Evolutionary conservation across 2,113 vertebrate genomes (phyloP).

Genomic region (Rhinoptilus africanus): DNA sequence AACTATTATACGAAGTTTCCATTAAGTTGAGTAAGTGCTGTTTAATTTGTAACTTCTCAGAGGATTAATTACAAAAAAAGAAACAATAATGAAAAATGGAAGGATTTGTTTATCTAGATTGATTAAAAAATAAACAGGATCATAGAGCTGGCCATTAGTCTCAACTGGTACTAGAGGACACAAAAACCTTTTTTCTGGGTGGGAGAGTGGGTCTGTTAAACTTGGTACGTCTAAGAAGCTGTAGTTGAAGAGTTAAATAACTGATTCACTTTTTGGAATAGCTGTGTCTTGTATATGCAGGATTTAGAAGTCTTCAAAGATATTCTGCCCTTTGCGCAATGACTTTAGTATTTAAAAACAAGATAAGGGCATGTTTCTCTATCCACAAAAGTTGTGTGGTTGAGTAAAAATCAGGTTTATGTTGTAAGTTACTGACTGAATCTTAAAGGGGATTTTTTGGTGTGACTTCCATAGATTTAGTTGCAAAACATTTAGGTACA

Average conservation of each 20-base stretch:
- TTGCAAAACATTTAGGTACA: not conserved
- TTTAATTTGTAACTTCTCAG: conserved; percentile 61
- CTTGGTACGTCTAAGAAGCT: not conserved
- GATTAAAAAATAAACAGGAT: conserved; percentile 60
- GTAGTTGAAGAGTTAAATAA: not conserved
- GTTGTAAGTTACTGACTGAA: not conserved
- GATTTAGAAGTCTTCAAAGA: not conserved
- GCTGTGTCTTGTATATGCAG: not conserved
- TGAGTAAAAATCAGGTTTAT: not conserved
- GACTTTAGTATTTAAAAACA: not conserved
- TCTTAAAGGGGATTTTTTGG: not conserved
- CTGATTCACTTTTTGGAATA: not conserved
- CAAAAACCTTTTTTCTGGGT: not conserved
- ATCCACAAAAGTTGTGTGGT: not conserved
- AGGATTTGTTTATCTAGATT: conserved; percentile 36
- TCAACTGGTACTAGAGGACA: not conserved
- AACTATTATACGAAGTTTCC: conserved; percentile 29
- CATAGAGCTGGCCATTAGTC: not conserved
- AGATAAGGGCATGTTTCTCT: not conserved
- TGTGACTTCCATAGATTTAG: not conserved
- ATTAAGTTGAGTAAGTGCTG: conserved; percentile 34
- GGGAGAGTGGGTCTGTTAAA: not conserved
- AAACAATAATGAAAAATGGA: conserved; percentile 33
- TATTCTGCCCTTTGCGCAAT: not conserved
- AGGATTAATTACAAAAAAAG: conserved; percentile 53